phyloP scores from a whole-genome alignment of 2,113 vertebrate genomes.

The Mionectes macconnelli region DNA sequence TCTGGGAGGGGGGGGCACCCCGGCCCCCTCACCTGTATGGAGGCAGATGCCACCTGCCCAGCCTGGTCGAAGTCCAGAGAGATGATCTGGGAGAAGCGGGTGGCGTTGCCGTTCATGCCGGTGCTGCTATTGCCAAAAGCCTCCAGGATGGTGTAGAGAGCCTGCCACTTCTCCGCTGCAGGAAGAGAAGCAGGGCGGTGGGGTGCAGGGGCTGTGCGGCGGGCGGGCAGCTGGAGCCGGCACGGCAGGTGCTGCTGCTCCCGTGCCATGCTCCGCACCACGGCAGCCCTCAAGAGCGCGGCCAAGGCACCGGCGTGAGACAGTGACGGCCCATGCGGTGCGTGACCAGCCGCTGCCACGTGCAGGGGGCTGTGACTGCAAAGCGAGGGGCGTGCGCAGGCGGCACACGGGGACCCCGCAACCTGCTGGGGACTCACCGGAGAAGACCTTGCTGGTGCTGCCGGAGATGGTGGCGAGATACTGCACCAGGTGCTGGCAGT shows the following conservation, averaged over 20 bases:
- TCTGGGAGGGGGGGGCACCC: not conserved
- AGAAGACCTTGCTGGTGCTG: constrained; percentile 91
- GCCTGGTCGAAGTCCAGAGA: constrained; percentile 97
- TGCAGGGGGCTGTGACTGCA: not conserved
- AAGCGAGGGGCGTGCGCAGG: not conserved
- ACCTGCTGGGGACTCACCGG: constrained; percentile 72
- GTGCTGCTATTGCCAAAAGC: constrained; percentile 94
- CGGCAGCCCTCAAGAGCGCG: accelerated
- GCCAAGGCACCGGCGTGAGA: not conserved
- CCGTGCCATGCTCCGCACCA: accelerated
- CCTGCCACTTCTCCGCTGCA: constrained; percentile 96
- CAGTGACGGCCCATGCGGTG: not conserved
- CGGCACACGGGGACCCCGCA: accelerated
- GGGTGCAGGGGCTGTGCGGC: not conserved
- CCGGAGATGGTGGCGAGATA: constrained; percentile 91
- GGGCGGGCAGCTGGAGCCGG: not conserved
- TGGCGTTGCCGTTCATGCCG: constrained; percentile 88
- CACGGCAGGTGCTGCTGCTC: not conserved
- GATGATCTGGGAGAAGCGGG: constrained; percentile 93
- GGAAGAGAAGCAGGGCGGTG: constrained; percentile 24
- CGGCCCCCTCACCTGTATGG: constrained; percentile 85
- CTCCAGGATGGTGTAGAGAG: constrained; percentile 92
- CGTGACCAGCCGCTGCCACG: accelerated
- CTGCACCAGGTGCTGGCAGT: constrained; percentile 93
- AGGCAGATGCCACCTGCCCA: constrained; percentile 95